These are phyloP conservation scores for Bombus difficillimus DNA, from an alignment of 1,140 invertebrate genomes.

Conservation along the genomic window DNA sequence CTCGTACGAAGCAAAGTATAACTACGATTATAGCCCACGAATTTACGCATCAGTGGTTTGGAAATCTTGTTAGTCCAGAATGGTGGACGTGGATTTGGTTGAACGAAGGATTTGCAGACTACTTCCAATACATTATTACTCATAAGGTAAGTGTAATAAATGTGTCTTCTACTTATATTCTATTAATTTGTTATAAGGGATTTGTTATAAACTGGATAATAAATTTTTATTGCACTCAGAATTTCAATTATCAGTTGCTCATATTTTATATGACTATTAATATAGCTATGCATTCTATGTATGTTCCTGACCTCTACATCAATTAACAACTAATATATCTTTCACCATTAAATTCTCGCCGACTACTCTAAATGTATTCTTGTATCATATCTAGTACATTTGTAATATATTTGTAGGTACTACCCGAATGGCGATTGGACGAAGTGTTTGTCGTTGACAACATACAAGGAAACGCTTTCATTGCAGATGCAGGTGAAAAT, in stretches of 20 bases:
- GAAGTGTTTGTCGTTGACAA: conserved; percentile 89
- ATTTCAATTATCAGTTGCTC: neutral
- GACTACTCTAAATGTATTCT: neutral
- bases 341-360: neutral
- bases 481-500: conserved; percentile 85
- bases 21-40: conserved; percentile 86
- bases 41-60: conserved; percentile 86
- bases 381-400: neutral
- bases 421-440: conserved; percentile 89
- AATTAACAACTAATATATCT: neutral
- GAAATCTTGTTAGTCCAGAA: conserved; percentile 85
- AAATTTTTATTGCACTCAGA: neutral
- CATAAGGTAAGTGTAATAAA: conserved; percentile 70
- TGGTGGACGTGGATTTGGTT: conserved; percentile 88
- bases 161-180: neutral
- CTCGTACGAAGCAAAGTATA: conserved; percentile 82
- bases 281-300: neutral
- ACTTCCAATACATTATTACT: conserved; percentile 88
- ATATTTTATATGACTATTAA: neutral
- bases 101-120: conserved; percentile 88
- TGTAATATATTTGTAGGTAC: conserved; percentile 75
- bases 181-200: neutral
- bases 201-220: neutral
- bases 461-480: conserved; percentile 86
- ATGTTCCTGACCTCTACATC: neutral